Evolutionary conservation across 2,888 invertebrate genomes (phyloP), one percentile per base, ranked within the genome.

Genomic region (Melanostoma mellinum): DNA sequence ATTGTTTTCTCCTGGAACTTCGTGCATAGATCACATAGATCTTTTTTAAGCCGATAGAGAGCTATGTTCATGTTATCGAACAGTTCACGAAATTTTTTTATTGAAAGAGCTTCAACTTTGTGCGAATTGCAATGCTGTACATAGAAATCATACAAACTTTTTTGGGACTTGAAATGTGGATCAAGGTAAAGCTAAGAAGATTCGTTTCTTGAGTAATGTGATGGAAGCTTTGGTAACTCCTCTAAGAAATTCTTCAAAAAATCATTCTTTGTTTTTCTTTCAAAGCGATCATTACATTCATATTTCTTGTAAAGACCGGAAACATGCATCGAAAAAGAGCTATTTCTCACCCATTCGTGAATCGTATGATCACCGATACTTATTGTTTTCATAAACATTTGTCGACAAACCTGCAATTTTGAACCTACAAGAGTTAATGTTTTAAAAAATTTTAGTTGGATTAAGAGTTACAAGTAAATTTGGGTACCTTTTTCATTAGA

Each of bases 1-100:
- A 10, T 30, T 38, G 40, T 56, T 56, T 56, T 10, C 40, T 58
- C 20, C n/a, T n/a, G n/a, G n/a, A n/a, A n/a, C n/a, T n/a, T n/a
- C n/a, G n/a, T n/a, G n/a, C n/a, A n/a, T n/a, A n/a, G n/a, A n/a
- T n/a, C n/a, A n/a, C n/a, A n/a, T n/a, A n/a, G n/a, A 40, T 58
- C 40, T 30, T 30, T 58, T 58, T 40, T 58, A n/a, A 58, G 30
- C n/a, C 36, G 44, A 60, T 60, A 42, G 1, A 42, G 42, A n/a
- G 32, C 40, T 56, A 56, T 40, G 40, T 40, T 56, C 56, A 40
- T 40, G 56, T 20, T 42, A 42, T 58, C 40, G 42, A 42, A 58
- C 20, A 58, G 30, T 42, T 58, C 42, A 10, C 58, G 40, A 58
- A 42, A 40, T 58, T 58, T 58, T 40, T 58, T 58, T 58, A 58